Evolutionary conservation across 2,888 invertebrate genomes (phyloP).

Genomic region (Drosophila melanosoma): DNA sequence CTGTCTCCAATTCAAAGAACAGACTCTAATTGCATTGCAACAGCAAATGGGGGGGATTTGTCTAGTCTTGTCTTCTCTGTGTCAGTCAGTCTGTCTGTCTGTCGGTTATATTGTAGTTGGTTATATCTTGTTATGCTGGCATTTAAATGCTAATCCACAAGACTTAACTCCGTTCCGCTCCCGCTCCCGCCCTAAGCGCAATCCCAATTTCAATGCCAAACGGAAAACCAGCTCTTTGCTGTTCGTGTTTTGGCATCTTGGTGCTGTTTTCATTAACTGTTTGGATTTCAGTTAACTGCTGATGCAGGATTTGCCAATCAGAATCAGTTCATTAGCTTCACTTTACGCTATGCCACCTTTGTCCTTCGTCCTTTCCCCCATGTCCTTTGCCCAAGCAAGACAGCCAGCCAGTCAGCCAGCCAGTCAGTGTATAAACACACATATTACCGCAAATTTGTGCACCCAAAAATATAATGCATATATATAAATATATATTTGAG

Average conservation of each 20-base stretch:
- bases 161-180: too few species aligned
- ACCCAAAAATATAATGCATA: constrained; percentile 13
- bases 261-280: constrained; percentile 58
- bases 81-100: constrained; percentile 13
- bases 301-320: constrained; percentile 77
- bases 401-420: constrained; percentile 30
- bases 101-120: constrained; percentile 32
- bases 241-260: constrained; percentile 21
- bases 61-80: constrained; percentile 1
- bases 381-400: constrained; percentile 8
- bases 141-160: constrained; percentile 41
- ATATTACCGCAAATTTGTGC: constrained; percentile 67
- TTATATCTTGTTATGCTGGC: constrained; percentile 51
- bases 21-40: constrained; percentile 54
- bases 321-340: constrained; percentile 60
- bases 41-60: constrained; percentile 36
- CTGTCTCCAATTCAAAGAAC: constrained; percentile 24
- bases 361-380: constrained; percentile 1
- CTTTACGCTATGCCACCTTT: neutral
- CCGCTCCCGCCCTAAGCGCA: neutral
- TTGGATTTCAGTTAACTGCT: constrained; percentile 72
- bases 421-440: constrained; percentile 50
- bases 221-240: neutral
- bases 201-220: neutral
- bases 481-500: too few species aligned